These are phyloP conservation scores for Phaethornis superciliosus DNA, from an alignment of 2,113 vertebrate genomes.

Conservation along the genomic window DNA sequence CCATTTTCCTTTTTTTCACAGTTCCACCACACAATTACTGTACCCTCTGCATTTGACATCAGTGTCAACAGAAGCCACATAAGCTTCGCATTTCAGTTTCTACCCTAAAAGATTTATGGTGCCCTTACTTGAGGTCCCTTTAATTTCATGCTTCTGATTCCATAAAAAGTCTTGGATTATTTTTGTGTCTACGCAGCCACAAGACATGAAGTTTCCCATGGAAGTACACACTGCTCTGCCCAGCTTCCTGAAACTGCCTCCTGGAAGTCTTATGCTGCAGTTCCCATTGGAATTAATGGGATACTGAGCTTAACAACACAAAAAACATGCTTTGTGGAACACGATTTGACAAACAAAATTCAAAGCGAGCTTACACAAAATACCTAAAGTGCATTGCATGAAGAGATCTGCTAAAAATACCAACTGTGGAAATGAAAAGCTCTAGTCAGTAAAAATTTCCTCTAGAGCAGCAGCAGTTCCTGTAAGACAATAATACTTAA, in stretches of 20 bases:
- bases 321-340: neutral
- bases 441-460: neutral
- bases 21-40: neutral
- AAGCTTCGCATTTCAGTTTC: neutral
- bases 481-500: neutral
- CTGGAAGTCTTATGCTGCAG: neutral
- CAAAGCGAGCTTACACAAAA: neutral
- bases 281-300: neutral
- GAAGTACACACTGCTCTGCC: neutral
- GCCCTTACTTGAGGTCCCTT: neutral
- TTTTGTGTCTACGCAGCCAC: neutral
- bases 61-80: neutral
- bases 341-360: neutral
- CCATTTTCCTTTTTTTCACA: neutral
- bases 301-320: neutral
- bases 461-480: neutral
- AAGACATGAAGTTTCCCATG: neutral
- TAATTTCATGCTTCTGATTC: neutral
- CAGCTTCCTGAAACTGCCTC: neutral
- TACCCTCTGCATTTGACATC: neutral
- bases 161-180: neutral
- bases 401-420: neutral
- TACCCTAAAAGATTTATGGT: neutral
- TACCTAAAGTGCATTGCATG: neutral
- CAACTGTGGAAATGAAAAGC: neutral